A percentile compares a stretch with the other conserved stretches of the same genome.
Conservation (phyloP, 2,888 invertebrate species). For the Lepidocyrtinus sp. region DNA sequence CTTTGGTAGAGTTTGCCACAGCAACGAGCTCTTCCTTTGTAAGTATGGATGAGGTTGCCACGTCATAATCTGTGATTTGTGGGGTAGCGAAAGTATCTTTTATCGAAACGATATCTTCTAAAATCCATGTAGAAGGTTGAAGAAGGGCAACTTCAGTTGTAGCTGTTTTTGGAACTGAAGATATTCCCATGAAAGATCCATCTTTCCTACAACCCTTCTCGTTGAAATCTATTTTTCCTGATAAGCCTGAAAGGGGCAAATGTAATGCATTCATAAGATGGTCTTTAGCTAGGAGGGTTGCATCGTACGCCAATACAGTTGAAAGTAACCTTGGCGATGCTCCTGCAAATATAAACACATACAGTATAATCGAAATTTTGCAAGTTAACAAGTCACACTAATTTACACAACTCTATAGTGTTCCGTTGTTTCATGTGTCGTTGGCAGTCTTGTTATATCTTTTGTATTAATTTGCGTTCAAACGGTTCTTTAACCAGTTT, state of each 20-base stretch:
- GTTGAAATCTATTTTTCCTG: slow-evolving; percentile 64
- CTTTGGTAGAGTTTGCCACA: slow-evolving; percentile 49
- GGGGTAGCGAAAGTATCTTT: slow-evolving; percentile 9
- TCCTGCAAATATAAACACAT: slow-evolving; percentile 49
- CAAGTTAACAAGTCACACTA: too few species aligned
- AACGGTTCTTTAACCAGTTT: too few species aligned
- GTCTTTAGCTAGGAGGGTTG: slow-evolving; percentile 52
- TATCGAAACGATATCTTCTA: slow-evolving; percentile 63
- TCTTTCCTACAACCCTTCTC: slow-evolving; percentile 58
- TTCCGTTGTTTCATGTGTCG: too few species aligned
- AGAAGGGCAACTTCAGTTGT: slow-evolving; percentile 56
- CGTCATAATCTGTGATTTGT: slow-evolving; percentile 62
- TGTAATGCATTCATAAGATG: slow-evolving; percentile 32
- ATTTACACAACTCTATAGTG: too few species aligned
- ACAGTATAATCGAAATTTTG: too few species aligned
- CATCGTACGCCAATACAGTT: slow-evolving; percentile 65
- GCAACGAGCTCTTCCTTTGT: slow-evolving; percentile 50
- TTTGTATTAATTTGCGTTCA: too few species aligned
- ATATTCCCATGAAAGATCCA: slow-evolving; percentile 62
- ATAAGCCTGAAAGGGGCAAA: slow-evolving; percentile 51
- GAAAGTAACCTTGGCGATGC: slow-evolving; percentile 62
- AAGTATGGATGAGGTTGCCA: slow-evolving; percentile 67
- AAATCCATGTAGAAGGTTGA: slow-evolving; percentile 68
- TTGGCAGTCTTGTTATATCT: too few species aligned
- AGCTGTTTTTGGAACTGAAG: slow-evolving; percentile 39